These are phyloP conservation scores for Paramormyrops hopkinsi DNA, from an alignment of 2,797 vertebrate genomes.

Conservation along the genomic window DNA sequence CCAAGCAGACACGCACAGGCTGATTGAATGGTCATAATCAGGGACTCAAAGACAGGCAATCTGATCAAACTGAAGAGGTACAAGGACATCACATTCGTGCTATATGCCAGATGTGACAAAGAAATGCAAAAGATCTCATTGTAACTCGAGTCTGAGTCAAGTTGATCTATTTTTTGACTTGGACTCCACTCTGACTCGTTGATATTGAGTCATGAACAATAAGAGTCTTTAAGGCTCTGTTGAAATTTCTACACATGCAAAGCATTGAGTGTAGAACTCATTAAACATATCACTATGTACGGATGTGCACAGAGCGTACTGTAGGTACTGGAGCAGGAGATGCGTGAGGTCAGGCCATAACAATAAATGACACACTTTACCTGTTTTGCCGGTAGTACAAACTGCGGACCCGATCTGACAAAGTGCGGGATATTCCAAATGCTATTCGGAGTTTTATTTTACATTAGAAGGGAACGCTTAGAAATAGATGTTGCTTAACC, in stretches of 20 bases:
- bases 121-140: background rate
- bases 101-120: background rate
- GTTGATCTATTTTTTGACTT: background rate
- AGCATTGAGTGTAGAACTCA: background rate
- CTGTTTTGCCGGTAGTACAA: too few relatives aligned
- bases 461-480: background rate
- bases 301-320: background rate
- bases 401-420: too few relatives aligned
- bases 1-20: background rate
- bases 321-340: background rate
- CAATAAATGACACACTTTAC: too few relatives aligned
- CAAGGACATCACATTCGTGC: background rate
- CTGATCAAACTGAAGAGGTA: background rate
- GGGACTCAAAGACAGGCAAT: background rate
- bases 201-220: background rate
- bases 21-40: background rate
- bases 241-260: background rate
- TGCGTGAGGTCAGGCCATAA: background rate
- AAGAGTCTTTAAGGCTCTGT: background rate
- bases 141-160: background rate
- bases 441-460: background rate
- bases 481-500: background rate
- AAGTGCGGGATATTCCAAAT: background rate
- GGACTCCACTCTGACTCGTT: background rate
- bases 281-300: background rate